Evolutionary conservation across 2,888 invertebrate species (phyloP).

Genomic region (Dicyrtomina minuta): DNA sequence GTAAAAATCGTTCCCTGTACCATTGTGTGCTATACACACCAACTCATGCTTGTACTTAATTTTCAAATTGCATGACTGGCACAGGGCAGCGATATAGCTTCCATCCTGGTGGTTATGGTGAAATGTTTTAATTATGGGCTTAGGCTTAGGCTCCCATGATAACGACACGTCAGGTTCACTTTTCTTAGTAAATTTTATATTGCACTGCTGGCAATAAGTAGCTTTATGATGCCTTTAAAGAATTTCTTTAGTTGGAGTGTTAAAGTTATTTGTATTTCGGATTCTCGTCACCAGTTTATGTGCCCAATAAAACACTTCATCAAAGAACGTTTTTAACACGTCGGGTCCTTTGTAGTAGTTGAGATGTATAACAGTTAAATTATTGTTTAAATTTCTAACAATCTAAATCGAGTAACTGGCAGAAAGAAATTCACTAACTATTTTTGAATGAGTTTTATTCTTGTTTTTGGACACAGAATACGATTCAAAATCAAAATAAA

Average conservation of each 20-base stretch:
- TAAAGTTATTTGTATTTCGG: too few relatives aligned
- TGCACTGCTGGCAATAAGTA: too few relatives aligned
- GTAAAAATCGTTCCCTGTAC: not conserved
- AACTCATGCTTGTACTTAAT: constrained; percentile 4
- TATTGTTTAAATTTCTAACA: not conserved
- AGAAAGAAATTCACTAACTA: not conserved
- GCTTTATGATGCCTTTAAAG: too few relatives aligned
- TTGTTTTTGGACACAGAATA: too few relatives aligned
- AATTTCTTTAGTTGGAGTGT: too few relatives aligned
- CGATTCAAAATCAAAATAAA: too few relatives aligned
- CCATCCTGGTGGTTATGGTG: not conserved
- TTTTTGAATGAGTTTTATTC: not conserved
- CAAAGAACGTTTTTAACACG: not conserved
- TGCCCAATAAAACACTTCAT: not conserved
- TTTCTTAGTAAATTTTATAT: too few relatives aligned
- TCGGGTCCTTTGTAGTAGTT: not conserved
- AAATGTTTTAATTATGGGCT: not conserved
- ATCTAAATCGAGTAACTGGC: not conserved
- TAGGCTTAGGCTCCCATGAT: too few relatives aligned
- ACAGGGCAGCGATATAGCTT: not conserved
- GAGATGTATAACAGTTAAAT: not conserved
- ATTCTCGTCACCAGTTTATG: not conserved
- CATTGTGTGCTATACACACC: not conserved
- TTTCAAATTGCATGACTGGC: not conserved
- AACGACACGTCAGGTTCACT: too few relatives aligned